Evolutionary conservation across 2,888 invertebrate species (phyloP).

Genomic region (Microctonus hyperodae): DNA sequence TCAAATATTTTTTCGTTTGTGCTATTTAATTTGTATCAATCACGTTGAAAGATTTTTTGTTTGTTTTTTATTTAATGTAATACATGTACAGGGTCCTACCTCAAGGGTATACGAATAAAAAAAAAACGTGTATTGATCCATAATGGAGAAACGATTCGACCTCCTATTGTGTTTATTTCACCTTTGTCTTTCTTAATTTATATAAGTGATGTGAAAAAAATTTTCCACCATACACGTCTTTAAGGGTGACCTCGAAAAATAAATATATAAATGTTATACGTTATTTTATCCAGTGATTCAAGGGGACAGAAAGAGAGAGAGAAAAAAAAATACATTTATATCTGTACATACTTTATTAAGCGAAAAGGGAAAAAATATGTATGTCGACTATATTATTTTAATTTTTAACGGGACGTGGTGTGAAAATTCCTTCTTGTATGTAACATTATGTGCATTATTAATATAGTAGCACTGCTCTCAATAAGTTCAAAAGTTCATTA

Average conservation of each 20-base stretch:
- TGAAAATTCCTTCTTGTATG: background rate
- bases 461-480: background rate
- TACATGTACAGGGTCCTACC: no score
- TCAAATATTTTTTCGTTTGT: background rate
- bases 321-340: background rate
- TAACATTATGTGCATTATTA: background rate
- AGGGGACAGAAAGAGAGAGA: background rate
- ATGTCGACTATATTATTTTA: background rate
- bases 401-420: slow-evolving; percentile 2
- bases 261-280: background rate
- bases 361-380: background rate
- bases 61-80: no score
- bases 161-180: background rate
- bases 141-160: background rate
- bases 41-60: no score
- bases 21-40: no score
- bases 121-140: slow-evolving; percentile 1
- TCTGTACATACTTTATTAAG: no score
- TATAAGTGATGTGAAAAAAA: background rate
- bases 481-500: background rate
- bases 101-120: background rate
- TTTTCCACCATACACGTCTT: background rate
- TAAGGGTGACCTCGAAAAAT: background rate
- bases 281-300: no score
- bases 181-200: background rate